phyloP scores from a whole-genome alignment of 2,113 vertebrate species.

The Formicarius rufipectus region DNA sequence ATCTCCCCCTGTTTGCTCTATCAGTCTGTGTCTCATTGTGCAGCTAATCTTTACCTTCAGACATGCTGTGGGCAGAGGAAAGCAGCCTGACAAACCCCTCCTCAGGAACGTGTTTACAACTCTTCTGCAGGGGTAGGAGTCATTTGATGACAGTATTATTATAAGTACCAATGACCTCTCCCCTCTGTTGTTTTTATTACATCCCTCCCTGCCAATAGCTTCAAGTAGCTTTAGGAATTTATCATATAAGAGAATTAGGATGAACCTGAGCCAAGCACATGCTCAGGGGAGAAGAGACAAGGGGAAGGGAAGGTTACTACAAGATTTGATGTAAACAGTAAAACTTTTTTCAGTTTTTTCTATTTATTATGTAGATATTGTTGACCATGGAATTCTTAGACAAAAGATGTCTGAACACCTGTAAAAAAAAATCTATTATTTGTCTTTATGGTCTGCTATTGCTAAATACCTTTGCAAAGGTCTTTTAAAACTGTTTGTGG shows the following conservation, averaged over 20 bases:
- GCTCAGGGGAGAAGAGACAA: fast-evolving
- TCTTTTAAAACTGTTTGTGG: background rate
- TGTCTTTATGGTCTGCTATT: background rate
- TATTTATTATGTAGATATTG: background rate
- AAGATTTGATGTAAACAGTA: background rate
- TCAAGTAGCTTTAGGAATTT: background rate
- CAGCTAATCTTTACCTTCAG: background rate
- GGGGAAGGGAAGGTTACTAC: background rate
- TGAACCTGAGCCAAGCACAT: background rate
- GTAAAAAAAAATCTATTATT: background rate
- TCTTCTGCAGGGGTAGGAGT: background rate
- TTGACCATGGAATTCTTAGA: background rate
- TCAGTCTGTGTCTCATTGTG: background rate
- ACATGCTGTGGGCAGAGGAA: background rate
- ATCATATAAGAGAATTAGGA: background rate
- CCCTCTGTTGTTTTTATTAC: background rate
- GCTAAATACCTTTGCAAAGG: background rate
- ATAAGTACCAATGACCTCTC: background rate
- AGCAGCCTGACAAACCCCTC: background rate
- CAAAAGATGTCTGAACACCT: background rate
- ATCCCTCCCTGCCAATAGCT: background rate
- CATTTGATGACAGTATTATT: background rate
- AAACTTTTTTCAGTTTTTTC: background rate
- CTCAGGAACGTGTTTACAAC: background rate
- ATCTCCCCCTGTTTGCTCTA: background rate